Base-by-base conservation (phyloP, 2,113 vertebrate genomes). In the Martes martes region DNA sequence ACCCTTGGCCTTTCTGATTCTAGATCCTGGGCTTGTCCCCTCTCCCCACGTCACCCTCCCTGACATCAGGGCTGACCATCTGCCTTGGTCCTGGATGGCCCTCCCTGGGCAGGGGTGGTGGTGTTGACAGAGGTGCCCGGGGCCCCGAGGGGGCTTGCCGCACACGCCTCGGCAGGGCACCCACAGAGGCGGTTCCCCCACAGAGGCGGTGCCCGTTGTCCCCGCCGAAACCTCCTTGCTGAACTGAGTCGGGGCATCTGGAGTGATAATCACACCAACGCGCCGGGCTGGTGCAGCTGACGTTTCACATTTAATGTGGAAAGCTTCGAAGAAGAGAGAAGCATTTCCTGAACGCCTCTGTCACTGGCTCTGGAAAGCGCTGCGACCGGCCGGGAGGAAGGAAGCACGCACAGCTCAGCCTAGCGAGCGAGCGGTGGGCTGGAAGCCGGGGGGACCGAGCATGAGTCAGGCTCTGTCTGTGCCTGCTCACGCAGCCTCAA, bases 131-230 rank as follows among this genome's bases (percentile, higher is more conserved):
- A 52, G 50, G 36, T 1, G 11, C 8, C 8, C 3, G 14, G 16
- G 2, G 5, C 4, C 33, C 5, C n/a, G 11, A 0, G 0, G 42
- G 16, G 2, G 11, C 1, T 65, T 21, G 6, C 6, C 16, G 52
- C 4, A 8, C 14, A 18, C 1, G 0, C 4, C 11, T 50, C 33
- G 24, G 31, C 11, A 36, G 36, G 11, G 39, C 2, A 0, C 85
- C 92, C 59, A 67, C 4, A 0, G 42, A 1, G 16, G 57, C 16
- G 0, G 28, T 2, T 42, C 87, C 81, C 85, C 92, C 59, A 67
- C 3, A 0, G 36, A 1, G 13, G 57, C 16, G 0, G 28, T 4
- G 42, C 87, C 81, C 69, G n/a, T 45, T 19, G 45, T 45, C 73
- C 19, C 26, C 1, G 0, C 57, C 45, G 33, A 11, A 39, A 33